Evolutionary conservation across 2,888 invertebrate species (phyloP).

Genomic region (Ophioninae sp.): DNA sequence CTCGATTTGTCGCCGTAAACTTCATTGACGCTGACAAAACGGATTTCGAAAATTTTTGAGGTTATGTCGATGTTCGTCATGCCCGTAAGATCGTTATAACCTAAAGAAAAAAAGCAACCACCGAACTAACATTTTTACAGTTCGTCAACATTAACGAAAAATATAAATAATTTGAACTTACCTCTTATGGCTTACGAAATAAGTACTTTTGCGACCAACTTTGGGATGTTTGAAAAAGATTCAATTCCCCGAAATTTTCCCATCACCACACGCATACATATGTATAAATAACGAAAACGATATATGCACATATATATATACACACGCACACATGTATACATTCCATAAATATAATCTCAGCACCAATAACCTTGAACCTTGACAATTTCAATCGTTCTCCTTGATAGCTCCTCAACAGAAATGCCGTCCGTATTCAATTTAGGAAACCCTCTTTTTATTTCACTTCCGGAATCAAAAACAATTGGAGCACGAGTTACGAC

Average conservation of each 20-base stretch:
- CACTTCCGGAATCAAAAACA: not conserved
- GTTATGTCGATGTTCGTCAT: too few relatives aligned
- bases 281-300: not conserved
- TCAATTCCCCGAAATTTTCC: not conserved
- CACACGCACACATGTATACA: not conserved
- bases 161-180: too few relatives aligned
- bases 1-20: too few relatives aligned
- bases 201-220: not conserved
- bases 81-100: too few relatives aligned
- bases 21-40: too few relatives aligned
- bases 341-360: not conserved
- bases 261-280: not conserved
- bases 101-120: too few relatives aligned
- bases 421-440: not conserved
- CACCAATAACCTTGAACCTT: not conserved
- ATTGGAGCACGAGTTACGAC: slow-evolving; percentile 4
- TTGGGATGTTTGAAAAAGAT: not conserved
- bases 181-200: not conserved
- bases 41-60: too few relatives aligned
- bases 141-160: too few relatives aligned
- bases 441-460: not conserved
- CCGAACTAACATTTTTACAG: too few relatives aligned
- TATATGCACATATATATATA: too few relatives aligned
- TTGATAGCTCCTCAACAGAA: not conserved
- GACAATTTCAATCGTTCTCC: not conserved